phyloP scores from a whole-genome alignment of 92 coral and sea anemone genomes.

The Zoanthus gigantus region DNA sequence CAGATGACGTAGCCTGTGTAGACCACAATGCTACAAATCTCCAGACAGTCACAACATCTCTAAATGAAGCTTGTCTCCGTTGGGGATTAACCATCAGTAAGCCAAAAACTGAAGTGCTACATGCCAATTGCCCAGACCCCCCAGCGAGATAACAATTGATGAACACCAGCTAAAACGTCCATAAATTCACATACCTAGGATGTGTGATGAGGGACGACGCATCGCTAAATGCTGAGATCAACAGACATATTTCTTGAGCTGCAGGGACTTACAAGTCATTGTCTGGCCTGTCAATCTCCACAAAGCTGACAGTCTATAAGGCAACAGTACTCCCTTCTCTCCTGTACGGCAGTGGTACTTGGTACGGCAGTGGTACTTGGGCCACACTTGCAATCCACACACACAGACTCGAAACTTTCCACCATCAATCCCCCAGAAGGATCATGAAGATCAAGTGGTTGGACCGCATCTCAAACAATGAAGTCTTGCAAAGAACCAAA shows the following conservation, averaged over 20 bases:
- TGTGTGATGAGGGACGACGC: not conserved
- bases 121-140: slow-evolving; percentile 6
- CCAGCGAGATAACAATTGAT: slow-evolving; percentile 18
- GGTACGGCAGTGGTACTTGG: not conserved
- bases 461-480: slow-evolving; percentile 6
- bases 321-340: not conserved
- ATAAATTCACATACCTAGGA: slow-evolving; percentile 12
- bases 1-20: slow-evolving; percentile 19
- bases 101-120: slow-evolving; percentile 24
- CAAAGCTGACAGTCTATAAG: slow-evolving; percentile 10
- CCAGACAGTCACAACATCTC: slow-evolving; percentile 17
- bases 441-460: not conserved
- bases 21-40: slow-evolving; percentile 12
- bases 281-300: slow-evolving; percentile 11
- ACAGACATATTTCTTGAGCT: slow-evolving; percentile 4
- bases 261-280: not conserved
- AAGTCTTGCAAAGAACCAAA: not conserved
- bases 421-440: not conserved
- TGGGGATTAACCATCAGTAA: slow-evolving; percentile 26
- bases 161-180: slow-evolving; percentile 16
- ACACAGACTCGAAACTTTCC: not conserved
- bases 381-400: not conserved
- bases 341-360: not conserved
- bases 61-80: slow-evolving; percentile 18
- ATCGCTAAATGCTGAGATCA: not conserved